Conservation (phyloP, 2,113 vertebrate species). For the Oreochromis spilurus region DNA sequence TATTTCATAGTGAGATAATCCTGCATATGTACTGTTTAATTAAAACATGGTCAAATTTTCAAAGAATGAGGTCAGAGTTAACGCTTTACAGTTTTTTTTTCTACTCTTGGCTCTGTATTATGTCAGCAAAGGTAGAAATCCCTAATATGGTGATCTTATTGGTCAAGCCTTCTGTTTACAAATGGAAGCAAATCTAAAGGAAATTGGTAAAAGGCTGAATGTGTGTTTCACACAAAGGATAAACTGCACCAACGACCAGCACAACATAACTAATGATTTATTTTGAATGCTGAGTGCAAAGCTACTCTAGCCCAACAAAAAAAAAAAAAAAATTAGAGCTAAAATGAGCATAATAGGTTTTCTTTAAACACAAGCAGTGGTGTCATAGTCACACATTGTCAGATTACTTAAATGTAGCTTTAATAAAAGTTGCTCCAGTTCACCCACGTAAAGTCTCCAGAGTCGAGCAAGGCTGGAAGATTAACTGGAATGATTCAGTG, state of each 20-base stretch:
- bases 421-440: slow-evolving; percentile 70
- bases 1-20: not conserved
- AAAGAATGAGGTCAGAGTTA: not conserved
- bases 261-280: not conserved
- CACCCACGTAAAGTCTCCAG: slow-evolving; percentile 53
- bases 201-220: not conserved
- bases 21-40: not conserved
- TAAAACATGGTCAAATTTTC: not conserved
- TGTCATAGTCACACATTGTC: not conserved
- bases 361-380: not conserved
- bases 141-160: not conserved
- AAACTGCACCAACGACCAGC: not conserved
- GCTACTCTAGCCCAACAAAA: not conserved
- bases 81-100: not conserved
- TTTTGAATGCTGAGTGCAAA: not conserved
- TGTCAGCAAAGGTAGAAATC: not conserved
- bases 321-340: not conserved
- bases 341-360: not conserved
- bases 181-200: not conserved
- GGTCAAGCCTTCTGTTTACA: not conserved
- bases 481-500: slow-evolving; percentile 73
- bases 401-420: slow-evolving; percentile 9
- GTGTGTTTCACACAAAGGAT: not conserved
- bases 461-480: slow-evolving; percentile 65
- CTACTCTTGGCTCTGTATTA: not conserved